Conservation (phyloP, 2,888 invertebrate species). For the Entomobrya proxima region DNA sequence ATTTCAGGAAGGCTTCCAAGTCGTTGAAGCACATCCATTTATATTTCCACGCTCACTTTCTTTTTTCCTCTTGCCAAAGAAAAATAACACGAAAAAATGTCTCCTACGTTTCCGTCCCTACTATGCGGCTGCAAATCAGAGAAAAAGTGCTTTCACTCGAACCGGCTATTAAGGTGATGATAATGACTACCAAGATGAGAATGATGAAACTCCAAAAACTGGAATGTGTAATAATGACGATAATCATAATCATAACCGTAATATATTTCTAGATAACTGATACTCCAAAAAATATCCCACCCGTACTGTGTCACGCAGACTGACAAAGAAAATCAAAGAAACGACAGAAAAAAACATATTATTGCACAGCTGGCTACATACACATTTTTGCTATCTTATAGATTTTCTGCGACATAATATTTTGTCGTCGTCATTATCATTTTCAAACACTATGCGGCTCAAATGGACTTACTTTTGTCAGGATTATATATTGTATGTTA, state of each 20-base stretch:
- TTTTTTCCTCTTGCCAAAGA: not conserved
- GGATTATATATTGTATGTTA: no score
- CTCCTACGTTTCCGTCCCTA: no score
- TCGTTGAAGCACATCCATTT: not conserved
- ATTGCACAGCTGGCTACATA: no score
- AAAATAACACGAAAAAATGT: no score
- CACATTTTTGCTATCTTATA: no score
- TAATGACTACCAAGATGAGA: not conserved
- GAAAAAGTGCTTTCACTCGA: no score
- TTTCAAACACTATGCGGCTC: no score
- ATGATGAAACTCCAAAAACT: not conserved
- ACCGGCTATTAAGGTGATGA: not conserved
- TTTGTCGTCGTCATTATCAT: no score
- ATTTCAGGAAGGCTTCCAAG: not conserved
- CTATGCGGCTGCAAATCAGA: no score
- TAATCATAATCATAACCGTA: constrained; percentile 48
- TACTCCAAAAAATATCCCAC: not conserved
- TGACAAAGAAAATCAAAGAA: not conserved
- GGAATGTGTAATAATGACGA: constrained; percentile 42
- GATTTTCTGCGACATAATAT: no score
- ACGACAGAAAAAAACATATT: not conserved
- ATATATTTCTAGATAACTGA: constrained; percentile 43
- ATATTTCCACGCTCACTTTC: not conserved
- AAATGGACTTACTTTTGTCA: no score
- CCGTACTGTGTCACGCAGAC: no score